Conservation (phyloP, 1,140 invertebrate genomes). For the Aricia agestis region DNA sequence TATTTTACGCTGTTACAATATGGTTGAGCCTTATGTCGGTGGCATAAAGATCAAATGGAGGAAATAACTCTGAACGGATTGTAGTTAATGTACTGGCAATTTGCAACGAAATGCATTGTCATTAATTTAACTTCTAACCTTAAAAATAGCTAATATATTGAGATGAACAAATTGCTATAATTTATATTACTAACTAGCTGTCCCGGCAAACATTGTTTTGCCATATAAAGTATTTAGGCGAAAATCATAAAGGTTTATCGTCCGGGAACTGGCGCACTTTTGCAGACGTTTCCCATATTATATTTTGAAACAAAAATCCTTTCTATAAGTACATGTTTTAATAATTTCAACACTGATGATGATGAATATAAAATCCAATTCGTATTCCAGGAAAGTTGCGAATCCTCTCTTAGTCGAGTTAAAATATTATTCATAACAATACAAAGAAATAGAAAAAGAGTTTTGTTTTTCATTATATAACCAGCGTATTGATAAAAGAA, state of each 20-base stretch:
- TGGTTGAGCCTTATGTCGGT: too few relatives aligned
- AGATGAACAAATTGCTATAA: not conserved
- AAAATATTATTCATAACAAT: constrained; percentile 4
- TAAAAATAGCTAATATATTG: not conserved
- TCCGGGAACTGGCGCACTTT: too few relatives aligned
- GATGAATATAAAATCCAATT: not conserved
- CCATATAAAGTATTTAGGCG: too few relatives aligned
- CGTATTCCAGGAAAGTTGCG: not conserved
- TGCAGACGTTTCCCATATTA: too few relatives aligned
- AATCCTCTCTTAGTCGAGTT: not conserved
- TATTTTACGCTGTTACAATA: too few relatives aligned
- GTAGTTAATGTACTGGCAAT: not conserved
- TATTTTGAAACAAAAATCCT: too few relatives aligned
- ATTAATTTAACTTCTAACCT: not conserved
- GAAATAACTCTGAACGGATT: not conserved
- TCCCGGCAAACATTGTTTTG: too few relatives aligned
- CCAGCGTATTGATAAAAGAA: not conserved
- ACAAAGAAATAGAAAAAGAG: not conserved
- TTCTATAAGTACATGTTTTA: too few relatives aligned
- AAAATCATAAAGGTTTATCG: too few relatives aligned
- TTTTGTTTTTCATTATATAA: not conserved
- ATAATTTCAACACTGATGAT: not conserved
- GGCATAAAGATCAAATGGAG: not conserved
- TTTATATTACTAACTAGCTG: not conserved
- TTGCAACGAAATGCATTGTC: not conserved